These are phyloP conservation scores for Hyalella azteca DNA, from an alignment of 2,888 invertebrate species.

Conservation along the genomic window DNA sequence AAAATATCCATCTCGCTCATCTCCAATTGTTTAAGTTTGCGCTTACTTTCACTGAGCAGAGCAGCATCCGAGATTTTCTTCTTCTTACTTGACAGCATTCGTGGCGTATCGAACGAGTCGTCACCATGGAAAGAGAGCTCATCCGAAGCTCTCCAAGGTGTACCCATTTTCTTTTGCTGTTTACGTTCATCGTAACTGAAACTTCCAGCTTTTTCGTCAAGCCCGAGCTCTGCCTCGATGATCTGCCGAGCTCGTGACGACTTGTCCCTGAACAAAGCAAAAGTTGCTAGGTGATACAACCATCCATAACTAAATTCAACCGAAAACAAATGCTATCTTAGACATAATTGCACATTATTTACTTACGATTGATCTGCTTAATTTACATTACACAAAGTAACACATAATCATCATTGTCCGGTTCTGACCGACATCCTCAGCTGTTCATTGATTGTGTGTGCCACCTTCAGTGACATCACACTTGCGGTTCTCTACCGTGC, in stretches of 20 bases:
- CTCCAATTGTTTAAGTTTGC: slow-evolving; percentile 18
- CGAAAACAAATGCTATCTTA: no score
- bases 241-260: slow-evolving; percentile 14
- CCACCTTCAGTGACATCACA: no score
- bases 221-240: slow-evolving; percentile 35
- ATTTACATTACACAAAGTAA: no score
- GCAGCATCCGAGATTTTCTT: neutral
- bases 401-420: no score
- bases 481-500: no score
- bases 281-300: neutral
- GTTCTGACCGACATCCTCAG: no score
- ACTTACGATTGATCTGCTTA: no score
- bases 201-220: neutral
- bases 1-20: slow-evolving; percentile 3
- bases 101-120: slow-evolving; percentile 1
- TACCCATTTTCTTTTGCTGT: neutral
- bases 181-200: neutral
- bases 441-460: no score
- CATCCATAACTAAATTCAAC: no score
- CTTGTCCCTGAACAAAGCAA: slow-evolving; percentile 12
- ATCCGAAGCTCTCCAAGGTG: neutral
- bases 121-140: neutral
- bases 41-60: neutral
- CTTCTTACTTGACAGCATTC: neutral
- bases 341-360: no score